These are phyloP conservation scores for Proterorhinus semilunaris DNA, from an alignment of 2,113 vertebrate species.

Conservation along the genomic window DNA sequence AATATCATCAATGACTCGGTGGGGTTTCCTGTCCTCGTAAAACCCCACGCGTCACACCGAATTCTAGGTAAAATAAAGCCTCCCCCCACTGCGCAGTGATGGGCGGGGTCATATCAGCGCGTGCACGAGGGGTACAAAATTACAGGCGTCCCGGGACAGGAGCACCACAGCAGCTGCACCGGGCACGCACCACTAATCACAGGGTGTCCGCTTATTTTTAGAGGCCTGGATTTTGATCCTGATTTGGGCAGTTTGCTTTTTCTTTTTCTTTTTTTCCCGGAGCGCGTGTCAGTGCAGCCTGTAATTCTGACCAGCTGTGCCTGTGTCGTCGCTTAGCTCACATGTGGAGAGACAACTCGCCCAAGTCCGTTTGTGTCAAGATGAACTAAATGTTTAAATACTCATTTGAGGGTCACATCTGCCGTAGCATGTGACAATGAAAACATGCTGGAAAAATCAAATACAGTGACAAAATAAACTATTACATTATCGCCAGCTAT, in stretches of 20 bases:
- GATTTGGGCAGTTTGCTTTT: constrained; percentile 38
- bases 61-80: constrained; percentile 28
- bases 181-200: constrained; percentile 79
- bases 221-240: constrained; percentile 75
- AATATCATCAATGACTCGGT: constrained; percentile 1
- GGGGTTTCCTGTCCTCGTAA: constrained; percentile 44
- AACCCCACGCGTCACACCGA: constrained; percentile 10
- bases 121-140: constrained; percentile 62
- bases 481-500: no score
- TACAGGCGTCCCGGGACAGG: constrained; percentile 69
- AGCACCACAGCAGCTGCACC: constrained; percentile 71
- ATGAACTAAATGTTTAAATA: constrained; percentile 23
- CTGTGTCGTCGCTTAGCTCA: constrained; percentile 50
- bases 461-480: no score
- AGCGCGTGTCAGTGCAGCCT: constrained; percentile 62
- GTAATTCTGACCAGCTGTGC: constrained; percentile 78
- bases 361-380: constrained; percentile 23
- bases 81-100: constrained; percentile 27
- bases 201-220: constrained; percentile 77
- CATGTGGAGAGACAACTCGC: constrained; percentile 40
- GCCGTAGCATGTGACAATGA: no score
- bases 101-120: constrained; percentile 26
- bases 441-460: no score
- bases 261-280: background rate
- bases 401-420: no score